Percentiles rank a stretch among this genome's conserved stretches.
These are phyloP conservation scores for Alligator sinensis DNA, from an alignment of 2,113 vertebrate genomes.

Conservation along the genomic window DNA sequence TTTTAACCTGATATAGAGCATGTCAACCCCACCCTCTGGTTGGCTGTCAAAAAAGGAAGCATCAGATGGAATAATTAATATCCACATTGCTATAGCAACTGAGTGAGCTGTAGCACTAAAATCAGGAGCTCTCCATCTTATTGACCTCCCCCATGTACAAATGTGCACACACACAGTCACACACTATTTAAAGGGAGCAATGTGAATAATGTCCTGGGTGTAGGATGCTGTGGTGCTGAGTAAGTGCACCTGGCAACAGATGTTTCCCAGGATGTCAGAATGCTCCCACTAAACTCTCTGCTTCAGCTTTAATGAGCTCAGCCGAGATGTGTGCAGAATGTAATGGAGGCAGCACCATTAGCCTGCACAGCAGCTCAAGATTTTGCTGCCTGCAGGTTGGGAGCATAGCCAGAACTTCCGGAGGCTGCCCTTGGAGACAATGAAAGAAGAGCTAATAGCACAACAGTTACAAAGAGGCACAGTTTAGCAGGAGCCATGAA, in stretches of 20 bases:
- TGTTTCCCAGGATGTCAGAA: not conserved
- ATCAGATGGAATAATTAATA: conserved; percentile 85
- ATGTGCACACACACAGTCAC: not conserved
- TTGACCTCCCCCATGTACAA: not conserved
- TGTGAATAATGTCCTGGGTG: not conserved
- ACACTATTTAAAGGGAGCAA: rapidly evolving
- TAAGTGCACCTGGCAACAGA: not conserved
- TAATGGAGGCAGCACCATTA: rapidly evolving
- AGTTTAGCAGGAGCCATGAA: rapidly evolving
- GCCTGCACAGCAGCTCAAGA: not conserved
- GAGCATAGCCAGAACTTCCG: not conserved
- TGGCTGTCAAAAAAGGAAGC: conserved; percentile 62
- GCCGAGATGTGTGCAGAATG: not conserved
- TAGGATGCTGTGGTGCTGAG: not conserved
- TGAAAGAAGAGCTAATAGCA: rapidly evolving
- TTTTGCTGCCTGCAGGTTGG: not conserved
- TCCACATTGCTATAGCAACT: conserved; percentile 85
- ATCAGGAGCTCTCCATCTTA: conserved; percentile 35
- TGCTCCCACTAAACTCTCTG: not conserved
- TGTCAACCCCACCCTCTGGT: conserved; percentile 2
- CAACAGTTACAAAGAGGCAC: rapidly evolving
- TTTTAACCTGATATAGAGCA: not conserved
- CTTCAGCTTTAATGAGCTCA: not conserved
- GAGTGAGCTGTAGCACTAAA: conserved; percentile 26
- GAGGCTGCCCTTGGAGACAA: not conserved